Evolutionary conservation across 2,113 vertebrate species (phyloP), one percentile per base, ranked within the genome.

Genomic region (Athene cunicularia): DNA sequence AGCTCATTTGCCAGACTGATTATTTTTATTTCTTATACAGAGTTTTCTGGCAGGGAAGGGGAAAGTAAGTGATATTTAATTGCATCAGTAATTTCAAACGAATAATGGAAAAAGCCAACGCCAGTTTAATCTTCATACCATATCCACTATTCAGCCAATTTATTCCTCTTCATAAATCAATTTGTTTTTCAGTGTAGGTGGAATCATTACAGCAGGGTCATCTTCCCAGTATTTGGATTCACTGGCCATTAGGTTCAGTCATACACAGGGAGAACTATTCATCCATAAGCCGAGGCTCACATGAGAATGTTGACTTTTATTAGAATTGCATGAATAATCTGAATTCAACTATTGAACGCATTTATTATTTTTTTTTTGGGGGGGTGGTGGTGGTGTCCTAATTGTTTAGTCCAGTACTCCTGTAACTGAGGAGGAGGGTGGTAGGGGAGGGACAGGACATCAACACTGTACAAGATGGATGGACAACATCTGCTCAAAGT

Each of bases 401-500:
- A 41, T 3, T 79, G 10, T 14, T 89, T 68, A 74, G 77, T 21
- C 11, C 27, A 41, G 21, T 43, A 14, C 5, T 18, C 5, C n/a
- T 58, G 7, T 62, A 82, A 66, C 2, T 0, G 0, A 11, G 41
- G 5, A 45, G 11, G 22, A 11, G 15, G 9, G 39, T 52, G 20
- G 10, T 8, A 20, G 4, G 27, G 8, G 4, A 41, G 27, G 8
- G 4, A 45, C 0, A 3, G 39, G 62, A 64, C 53, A 73, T 0
- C 0, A 10, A 35, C 17, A n/a, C 0, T 0, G 9, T 50, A 32
- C 1, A 2, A 10, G 27, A 80, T 1, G 2, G 21, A 59, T 2
- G 2, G 41, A 66, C 9, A 59, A 24, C 9, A 56, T n/a, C 21
- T 88, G 19, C 12, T 83, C 28, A 62, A 73, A 27, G 33, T 5